A percentile compares a stretch with the other conserved stretches of the same genome.
Evolutionary conservation across 2,113 vertebrate species (phyloP).

Genomic region (Crotalus viridis): DNA sequence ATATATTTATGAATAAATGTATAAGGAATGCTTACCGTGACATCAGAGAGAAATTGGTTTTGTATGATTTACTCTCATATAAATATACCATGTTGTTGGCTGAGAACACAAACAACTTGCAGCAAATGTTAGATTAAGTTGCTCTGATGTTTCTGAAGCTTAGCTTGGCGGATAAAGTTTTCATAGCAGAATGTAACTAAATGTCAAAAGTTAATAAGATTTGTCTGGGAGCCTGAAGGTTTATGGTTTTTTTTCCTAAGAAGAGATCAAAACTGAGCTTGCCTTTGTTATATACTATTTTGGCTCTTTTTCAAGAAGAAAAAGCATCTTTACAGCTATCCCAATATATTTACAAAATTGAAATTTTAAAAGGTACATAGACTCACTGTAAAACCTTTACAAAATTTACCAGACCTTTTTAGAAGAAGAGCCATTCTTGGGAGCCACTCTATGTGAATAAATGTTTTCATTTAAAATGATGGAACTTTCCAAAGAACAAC

Average conservation of each 20-base stretch:
- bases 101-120: too few relatives aligned
- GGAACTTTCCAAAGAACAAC: too few relatives aligned
- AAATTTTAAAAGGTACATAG: constrained; percentile 24
- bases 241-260: constrained; percentile 1
- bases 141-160: neutral
- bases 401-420: constrained; percentile 43
- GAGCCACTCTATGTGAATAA: neutral
- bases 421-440: constrained; percentile 26
- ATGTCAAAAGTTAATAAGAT: constrained; percentile 12
- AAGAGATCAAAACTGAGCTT: constrained; percentile 28
- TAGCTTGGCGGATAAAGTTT: constrained; percentile 22
- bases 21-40: too few relatives aligned
- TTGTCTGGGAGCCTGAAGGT: constrained; percentile 18
- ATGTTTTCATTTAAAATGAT: neutral
- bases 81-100: too few relatives aligned
- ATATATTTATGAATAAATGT: too few relatives aligned
- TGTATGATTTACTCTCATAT: too few relatives aligned
- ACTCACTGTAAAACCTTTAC: constrained; percentile 41
- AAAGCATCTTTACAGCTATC: neutral
- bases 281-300: neutral
- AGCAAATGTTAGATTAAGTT: too few relatives aligned
- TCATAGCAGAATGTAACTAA: constrained; percentile 11
- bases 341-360: neutral
- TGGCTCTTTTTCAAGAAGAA: neutral
- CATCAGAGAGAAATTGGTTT: too few relatives aligned